phyloP scores from a whole-genome alignment of 2,888 invertebrate species.

The Beris chalybata region DNA sequence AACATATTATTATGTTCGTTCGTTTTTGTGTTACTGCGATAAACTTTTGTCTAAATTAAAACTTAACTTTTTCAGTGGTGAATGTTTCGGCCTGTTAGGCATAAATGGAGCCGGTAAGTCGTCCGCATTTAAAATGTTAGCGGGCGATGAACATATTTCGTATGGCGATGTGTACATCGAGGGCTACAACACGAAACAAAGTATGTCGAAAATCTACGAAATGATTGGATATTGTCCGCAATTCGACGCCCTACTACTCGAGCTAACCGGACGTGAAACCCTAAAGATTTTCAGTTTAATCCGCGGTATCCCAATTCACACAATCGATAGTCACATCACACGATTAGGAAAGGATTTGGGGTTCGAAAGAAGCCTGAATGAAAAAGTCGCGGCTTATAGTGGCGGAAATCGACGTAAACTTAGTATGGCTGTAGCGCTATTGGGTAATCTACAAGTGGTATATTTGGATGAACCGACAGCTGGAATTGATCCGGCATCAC shows the following conservation, averaged over 20 bases:
- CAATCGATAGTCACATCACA: conserved; percentile 48
- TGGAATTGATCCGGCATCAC: conserved; percentile 70
- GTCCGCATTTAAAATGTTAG: conserved; percentile 80
- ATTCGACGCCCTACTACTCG: conserved; percentile 67
- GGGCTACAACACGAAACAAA: conserved; percentile 56
- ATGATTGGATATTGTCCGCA: conserved; percentile 65
- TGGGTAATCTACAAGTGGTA: conserved; percentile 67
- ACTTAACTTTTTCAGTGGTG: conserved; percentile 50
- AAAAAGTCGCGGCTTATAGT: conserved; percentile 62
- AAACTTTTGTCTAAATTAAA: no score
- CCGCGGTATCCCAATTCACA: conserved; percentile 57
- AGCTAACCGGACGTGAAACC: conserved; percentile 67
- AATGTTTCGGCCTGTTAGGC: conserved; percentile 75
- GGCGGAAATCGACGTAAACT: conserved; percentile 72
- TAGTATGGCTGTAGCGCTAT: conserved; percentile 70
- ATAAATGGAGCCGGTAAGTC: conserved; percentile 82
- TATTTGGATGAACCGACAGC: conserved; percentile 65
- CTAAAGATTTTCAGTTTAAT: conserved; percentile 63
- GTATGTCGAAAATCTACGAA: conserved; percentile 60
- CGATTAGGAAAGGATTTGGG: conserved; percentile 60
- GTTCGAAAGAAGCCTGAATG: conserved; percentile 63
- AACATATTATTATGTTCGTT: no score
- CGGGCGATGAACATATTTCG: conserved; percentile 72
- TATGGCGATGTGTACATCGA: conserved; percentile 68
- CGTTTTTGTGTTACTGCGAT: no score